A percentile compares a stretch with the other conserved stretches of the same genome.
phyloP scores from a whole-genome alignment of 2,797 vertebrate species.

The Ispidina lecontei region DNA sequence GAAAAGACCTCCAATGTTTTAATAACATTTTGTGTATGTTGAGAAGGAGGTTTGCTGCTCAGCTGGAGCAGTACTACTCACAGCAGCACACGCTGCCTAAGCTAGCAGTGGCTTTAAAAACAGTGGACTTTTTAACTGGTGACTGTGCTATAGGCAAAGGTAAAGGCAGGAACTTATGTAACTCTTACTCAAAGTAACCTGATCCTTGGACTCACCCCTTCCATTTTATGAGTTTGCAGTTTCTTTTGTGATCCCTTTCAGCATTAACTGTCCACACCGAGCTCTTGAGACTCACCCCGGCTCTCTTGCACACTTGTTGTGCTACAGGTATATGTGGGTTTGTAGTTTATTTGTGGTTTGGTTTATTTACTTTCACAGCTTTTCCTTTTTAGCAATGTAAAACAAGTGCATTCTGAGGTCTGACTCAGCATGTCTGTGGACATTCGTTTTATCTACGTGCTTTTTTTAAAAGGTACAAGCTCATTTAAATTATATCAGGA shows the following conservation, averaged over 20 bases:
- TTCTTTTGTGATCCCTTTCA: rapidly evolving
- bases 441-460: background rate
- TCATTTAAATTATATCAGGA: background rate
- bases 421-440: background rate
- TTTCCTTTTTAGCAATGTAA: background rate
- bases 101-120: rapidly evolving
- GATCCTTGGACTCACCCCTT: background rate
- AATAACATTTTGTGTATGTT: rapidly evolving
- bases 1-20: background rate
- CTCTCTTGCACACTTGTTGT: rapidly evolving
- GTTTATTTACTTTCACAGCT: rapidly evolving
- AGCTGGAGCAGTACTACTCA: rapidly evolving
- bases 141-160: rapidly evolving
- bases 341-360: no score
- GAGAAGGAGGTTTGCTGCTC: rapidly evolving
- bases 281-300: rapidly evolving
- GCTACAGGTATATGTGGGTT: background rate
- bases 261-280: rapidly evolving
- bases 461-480: background rate
- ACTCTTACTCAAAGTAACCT: background rate
- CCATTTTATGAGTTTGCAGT: background rate
- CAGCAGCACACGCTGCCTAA: background rate
- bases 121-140: background rate
- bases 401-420: background rate
- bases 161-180: background rate